Base-by-base conservation (phyloP, 2,797 vertebrate genomes). In the Morus bassanus region DNA sequence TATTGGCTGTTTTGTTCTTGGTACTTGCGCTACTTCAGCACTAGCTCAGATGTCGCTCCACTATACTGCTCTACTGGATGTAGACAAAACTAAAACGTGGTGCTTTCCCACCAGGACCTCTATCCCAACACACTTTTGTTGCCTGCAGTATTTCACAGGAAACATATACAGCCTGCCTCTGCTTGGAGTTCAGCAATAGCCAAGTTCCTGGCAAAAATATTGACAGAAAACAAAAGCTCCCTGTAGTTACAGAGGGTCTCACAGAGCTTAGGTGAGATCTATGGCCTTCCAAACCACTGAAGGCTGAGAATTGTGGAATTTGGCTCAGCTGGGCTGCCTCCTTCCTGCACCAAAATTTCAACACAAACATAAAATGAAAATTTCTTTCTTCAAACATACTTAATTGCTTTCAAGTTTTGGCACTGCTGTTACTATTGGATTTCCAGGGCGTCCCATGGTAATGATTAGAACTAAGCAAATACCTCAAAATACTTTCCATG, bases 401-500 rank as follows among this genome's bases (percentile, higher is more conserved):
- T 96, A 96, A 96, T 92, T 96, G 92, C 96, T 95, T 95, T 96
- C 93, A 88, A 97, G 91, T 92, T 97, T 97, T 95, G 93, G 93
- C 96, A 95, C 60, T 94, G 92, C 76, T 96, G 79, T 94, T 93
- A 90, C 95, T 93, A 88, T 76, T 91, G 87, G 91, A 97, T 96
- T 97, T 97, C 82, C 79, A 94, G 89, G 61, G 69, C 0, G 10
- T 97, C 96, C 96, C 96, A 97, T 90, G 95, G 92, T 96, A 97
- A 97, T 91, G 91, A 97, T 96, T 97, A 96, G 91, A 96, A 91
- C 93, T 97, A 88, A 95, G 94, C 94, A 97, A 97, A 97, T 96
- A 97, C 95, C 96, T 97, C 96, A 91, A 96, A 97, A 96, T 96
- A 92, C 93, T 97, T 97, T 96, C 95, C 95, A 76, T 81, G 82